Conservation (phyloP, 2,113 vertebrate genomes). For the Serinus canaria region DNA sequence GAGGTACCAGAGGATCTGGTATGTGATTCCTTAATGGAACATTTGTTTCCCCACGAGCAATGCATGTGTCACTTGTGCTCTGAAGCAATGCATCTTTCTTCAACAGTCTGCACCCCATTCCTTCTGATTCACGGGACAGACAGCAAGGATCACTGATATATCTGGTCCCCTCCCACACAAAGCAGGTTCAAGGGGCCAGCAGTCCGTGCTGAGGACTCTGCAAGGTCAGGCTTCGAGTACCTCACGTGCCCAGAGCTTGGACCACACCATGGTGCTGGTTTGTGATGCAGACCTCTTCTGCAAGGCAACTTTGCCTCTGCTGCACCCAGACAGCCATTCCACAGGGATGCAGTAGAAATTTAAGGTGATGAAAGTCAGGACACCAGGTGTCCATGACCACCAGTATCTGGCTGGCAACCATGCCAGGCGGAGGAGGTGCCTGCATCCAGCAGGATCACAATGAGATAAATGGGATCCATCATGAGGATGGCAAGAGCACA, state of each 20-base stretch:
- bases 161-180: background rate
- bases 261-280: fast-evolving
- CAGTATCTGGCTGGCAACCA: fast-evolving
- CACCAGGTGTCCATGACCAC: background rate
- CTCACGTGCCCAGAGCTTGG: background rate
- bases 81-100: background rate
- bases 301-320: background rate
- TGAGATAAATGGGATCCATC: background rate
- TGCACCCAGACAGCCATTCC: background rate
- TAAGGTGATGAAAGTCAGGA: background rate
- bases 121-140: background rate
- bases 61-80: background rate
- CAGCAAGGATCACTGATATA: fast-evolving
- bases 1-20: background rate
- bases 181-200: background rate
- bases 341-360: background rate
- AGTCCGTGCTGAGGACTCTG: fast-evolving
- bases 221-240: background rate
- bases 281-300: background rate
- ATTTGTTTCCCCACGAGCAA: background rate
- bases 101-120: background rate
- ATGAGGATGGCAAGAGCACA: background rate
- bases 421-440: background rate
- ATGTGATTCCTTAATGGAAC: background rate
- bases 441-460: background rate